Base-by-base conservation (phyloP, 2,113 vertebrate species). In the Poeciliopsis turrubarensis region DNA sequence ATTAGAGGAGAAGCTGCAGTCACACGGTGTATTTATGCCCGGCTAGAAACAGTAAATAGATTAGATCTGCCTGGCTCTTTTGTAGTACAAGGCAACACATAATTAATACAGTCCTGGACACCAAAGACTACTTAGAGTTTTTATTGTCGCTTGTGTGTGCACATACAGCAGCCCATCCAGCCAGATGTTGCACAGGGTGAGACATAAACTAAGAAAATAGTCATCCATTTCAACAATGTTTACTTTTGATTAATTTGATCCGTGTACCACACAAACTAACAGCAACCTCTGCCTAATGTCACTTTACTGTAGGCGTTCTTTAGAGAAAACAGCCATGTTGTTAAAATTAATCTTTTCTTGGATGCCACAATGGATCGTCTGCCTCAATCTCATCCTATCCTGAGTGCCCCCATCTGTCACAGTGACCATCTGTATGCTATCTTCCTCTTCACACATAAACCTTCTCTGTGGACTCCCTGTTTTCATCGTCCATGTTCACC, bases 21-120 rank as follows among this genome's bases (percentile, higher is more conserved):
- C 39, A 54, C 25, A n/a, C 8, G 1, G 54, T 8, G 54, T 8
- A 41, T 57, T 27, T 54, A 31, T 70, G 44, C 27, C 17, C 11
- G 65, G 29, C 7, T 54, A 47, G 32, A 31, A 60, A 34, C 19
- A 44, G 60, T 78, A 76, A 68, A 73, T 78, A 75, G 6, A 75
- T 72, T 30, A 80, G 73, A 47, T 57, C 37, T 76, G 72, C 66
- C 57, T 71, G 19, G 63, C 62, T 71, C 62, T 62, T 72, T 65
- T 68, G 73, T 68, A 30, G 57, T 70, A 73, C 68, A 73, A 78
- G 75, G 72, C 72, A 89, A 72, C 70, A 86, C 76, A 75, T 81
- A 84, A 89, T 84, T 82, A 86, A 82, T 79, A 86, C 57, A 78
- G 51, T 67, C 22, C 77, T 32, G 39, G 65, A 68, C 73, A 77